Evolutionary conservation across 2,797 vertebrate species (phyloP).

Genomic region (Buceros bicornis): DNA sequence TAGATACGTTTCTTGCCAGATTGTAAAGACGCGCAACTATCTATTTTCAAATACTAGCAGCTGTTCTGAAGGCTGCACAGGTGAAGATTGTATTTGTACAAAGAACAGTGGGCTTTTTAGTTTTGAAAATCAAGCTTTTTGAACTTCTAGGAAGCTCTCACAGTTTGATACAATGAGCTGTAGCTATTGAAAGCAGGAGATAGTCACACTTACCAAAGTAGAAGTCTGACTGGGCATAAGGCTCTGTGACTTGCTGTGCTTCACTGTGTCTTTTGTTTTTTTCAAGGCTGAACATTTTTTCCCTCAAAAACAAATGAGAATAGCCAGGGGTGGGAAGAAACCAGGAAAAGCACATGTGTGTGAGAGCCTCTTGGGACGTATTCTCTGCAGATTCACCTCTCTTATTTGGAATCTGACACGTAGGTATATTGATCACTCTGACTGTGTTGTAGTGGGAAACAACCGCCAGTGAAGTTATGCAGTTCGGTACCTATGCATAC

Average conservation of each 20-base stretch:
- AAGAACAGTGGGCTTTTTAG: neutral
- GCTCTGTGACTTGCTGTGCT: neutral
- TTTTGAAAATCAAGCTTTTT: neutral
- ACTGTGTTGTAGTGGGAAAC: neutral
- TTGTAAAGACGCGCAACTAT: neutral
- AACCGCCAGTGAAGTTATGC: neutral
- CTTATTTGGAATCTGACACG: neutral
- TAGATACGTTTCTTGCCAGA: neutral
- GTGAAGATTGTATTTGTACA: neutral
- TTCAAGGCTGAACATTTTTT: neutral
- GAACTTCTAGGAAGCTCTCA: neutral
- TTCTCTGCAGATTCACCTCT: neutral
- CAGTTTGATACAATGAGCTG: neutral
- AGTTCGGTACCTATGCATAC: neutral
- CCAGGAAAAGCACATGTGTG: neutral
- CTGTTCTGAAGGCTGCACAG: neutral
- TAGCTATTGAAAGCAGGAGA: neutral
- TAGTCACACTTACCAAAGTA: neutral
- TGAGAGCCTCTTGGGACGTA: neutral
- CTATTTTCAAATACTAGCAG: neutral
- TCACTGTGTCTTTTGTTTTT: neutral
- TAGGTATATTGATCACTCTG: neutral
- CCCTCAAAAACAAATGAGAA: neutral
- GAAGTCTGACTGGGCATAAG: neutral
- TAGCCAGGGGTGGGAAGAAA: rapidly evolving